Base-by-base conservation (phyloP, 2,113 vertebrate genomes). In the Arenaria interpres region DNA sequence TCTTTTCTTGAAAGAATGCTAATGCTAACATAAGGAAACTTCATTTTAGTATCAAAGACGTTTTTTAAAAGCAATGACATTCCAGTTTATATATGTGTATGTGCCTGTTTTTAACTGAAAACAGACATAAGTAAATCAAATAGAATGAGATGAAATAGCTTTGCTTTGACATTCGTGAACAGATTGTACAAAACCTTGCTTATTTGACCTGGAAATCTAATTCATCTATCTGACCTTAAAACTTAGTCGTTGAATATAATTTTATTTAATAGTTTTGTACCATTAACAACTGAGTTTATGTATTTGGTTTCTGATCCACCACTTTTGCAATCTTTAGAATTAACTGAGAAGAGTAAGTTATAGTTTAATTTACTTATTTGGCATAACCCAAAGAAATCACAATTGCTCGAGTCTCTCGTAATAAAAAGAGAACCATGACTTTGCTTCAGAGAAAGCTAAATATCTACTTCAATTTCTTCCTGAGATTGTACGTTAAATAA, bases 131-230 rank as follows among this genome's bases (percentile, higher is more conserved):
- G 43, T 23, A 91, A 93, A 95, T 73, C 41, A 96, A 95, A 91
- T 1, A 60, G 84, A 86, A 95, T 96, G 94, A 91, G 78, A 96
- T 97, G 91, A 80, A 95, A 83, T 50, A 85, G 89, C 85, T 95
- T 92, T 73, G 81, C 53, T 88, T 89, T 81, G 53, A 60, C 63
- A 79, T 79, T 92, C 2, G 0, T 79, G 66, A 89, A 85, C 50
- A 89, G 56, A 60, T 62, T 92, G 62, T 69, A 91, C 46, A 82
- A 87, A 69, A 50, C n/a, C 2, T 3, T 57, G 62, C 25, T 89
- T 51, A 62, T 93, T 73, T 89, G 68, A 84, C 76, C 68, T 64
- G 72, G 76, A 96, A 95, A 95, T 89, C 41, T 18, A 64, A 88
- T 71, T 80, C 1, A 1, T 39, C 50, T 91, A 7, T 10, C 35